Percentiles rank a stretch among this genome's conserved stretches.
These are phyloP conservation scores for Rhodinocichla rosea DNA, from an alignment of 2,113 vertebrate species.

Conservation along the genomic window DNA sequence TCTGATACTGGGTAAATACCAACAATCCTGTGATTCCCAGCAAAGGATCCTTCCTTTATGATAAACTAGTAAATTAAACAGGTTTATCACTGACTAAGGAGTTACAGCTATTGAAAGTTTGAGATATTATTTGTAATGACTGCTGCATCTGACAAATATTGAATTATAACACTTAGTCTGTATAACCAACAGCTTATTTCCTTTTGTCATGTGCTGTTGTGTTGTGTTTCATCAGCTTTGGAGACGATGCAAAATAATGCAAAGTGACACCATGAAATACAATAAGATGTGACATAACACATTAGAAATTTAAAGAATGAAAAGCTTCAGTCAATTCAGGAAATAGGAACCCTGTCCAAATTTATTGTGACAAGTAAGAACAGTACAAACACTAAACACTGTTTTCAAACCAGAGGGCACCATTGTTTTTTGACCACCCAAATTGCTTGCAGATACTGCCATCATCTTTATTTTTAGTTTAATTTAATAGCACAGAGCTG, in stretches of 20 bases:
- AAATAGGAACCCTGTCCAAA: conserved; percentile 30
- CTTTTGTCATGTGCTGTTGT: conserved; percentile 27
- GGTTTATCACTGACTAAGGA: not conserved
- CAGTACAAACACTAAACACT: conserved; percentile 25
- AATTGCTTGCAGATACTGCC: conserved; percentile 43
- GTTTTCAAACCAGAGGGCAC: conserved; percentile 54
- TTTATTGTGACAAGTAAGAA: conserved; percentile 49
- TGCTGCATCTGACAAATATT: not conserved
- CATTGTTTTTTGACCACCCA: conserved; percentile 38
- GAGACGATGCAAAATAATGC: conserved; percentile 16
- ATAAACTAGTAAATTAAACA: not conserved
- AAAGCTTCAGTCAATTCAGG: conserved; percentile 47
- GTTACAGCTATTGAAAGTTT: not conserved
- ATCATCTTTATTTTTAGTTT: conserved; percentile 49
- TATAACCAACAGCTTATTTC: not conserved
- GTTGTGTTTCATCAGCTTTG: conserved; percentile 28
- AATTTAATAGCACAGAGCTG: not conserved
- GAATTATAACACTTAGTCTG: not conserved
- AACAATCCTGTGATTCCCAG: not conserved
- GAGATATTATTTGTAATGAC: not conserved
- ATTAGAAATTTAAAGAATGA: conserved; percentile 61
- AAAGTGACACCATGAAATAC: conserved; percentile 38
- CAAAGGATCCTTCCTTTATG: not conserved
- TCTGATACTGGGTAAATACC: not conserved
- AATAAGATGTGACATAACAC: conserved; percentile 59